These are phyloP conservation scores for Agrochola lota DNA, from an alignment of 2,888 invertebrate genomes.

Conservation along the genomic window DNA sequence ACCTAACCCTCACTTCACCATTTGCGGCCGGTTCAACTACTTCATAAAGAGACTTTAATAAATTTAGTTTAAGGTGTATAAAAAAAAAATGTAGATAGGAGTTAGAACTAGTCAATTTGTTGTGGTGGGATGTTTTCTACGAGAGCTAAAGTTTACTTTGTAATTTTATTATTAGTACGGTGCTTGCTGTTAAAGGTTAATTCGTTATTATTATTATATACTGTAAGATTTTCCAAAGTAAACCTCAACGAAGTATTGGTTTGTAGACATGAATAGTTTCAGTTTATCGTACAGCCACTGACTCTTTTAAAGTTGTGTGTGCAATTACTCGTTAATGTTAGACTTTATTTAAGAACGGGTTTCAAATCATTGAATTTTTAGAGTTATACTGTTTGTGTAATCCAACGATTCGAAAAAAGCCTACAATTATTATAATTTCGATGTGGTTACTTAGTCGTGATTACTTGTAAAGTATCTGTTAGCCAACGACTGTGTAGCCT, in stretches of 20 bases:
- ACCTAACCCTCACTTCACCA: constrained; percentile 74
- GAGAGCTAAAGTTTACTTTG: constrained; percentile 85
- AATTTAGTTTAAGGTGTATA: constrained; percentile 81
- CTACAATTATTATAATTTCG: constrained; percentile 73
- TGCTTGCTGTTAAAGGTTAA: constrained; percentile 87
- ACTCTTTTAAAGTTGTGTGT: constrained; percentile 73
- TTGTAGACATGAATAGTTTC: constrained; percentile 74
- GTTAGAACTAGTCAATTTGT: constrained; percentile 90
- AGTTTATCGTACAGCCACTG: constrained; percentile 72
- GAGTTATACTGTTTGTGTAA: constrained; percentile 71
- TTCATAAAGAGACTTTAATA: constrained; percentile 85
- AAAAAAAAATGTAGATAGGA: constrained; percentile 85
- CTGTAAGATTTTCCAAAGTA: constrained; percentile 75
- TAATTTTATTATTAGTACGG: constrained; percentile 86
- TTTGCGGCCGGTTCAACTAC: constrained; percentile 88
- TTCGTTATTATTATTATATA: constrained; percentile 80
- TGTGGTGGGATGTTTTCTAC: constrained; percentile 89
- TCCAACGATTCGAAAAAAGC: constrained; percentile 79
- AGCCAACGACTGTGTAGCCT: constrained; percentile 86
- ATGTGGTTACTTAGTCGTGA: constrained; percentile 75
- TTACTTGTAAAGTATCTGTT: constrained; percentile 76
- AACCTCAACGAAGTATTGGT: constrained; percentile 83
- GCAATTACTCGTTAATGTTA: constrained; percentile 77
- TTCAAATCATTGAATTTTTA: constrained; percentile 86
- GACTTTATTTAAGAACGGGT: constrained; percentile 79